Evolutionary conservation across 2,888 invertebrate genomes (phyloP).

Genomic region (Heteromurus nitidus): DNA sequence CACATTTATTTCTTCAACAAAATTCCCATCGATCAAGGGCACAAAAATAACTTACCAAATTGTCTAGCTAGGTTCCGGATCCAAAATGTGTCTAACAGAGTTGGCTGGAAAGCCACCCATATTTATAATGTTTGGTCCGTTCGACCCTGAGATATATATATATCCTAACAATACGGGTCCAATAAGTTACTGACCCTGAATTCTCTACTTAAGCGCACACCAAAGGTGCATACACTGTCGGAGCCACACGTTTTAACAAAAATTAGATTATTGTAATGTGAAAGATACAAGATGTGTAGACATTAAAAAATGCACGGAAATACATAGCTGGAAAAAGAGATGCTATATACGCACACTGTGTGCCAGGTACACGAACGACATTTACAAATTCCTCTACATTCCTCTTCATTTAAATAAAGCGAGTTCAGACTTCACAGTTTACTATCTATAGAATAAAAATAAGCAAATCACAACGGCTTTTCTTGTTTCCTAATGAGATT

Average conservation of each 20-base stretch:
- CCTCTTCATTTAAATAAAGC: slow-evolving; percentile 60
- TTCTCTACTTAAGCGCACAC: slow-evolving; percentile 13
- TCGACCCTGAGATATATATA: slow-evolving; percentile 54
- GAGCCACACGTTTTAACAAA: slow-evolving; percentile 14
- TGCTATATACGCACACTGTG: slow-evolving; percentile 44
- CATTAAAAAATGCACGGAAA: background rate
- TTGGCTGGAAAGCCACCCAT: slow-evolving; percentile 48
- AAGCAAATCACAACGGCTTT: slow-evolving; percentile 64
- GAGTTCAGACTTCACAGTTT: slow-evolving; percentile 66
- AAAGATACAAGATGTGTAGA: slow-evolving; percentile 19
- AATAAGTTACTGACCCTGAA: slow-evolving; percentile 63
- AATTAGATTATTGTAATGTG: slow-evolving; percentile 14
- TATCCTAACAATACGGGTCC: slow-evolving; percentile 32
- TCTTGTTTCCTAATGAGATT: slow-evolving; percentile 66
- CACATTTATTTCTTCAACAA: background rate
- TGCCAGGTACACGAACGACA: slow-evolving; percentile 64
- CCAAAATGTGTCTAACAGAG: slow-evolving; percentile 66
- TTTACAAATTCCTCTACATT: slow-evolving; percentile 62
- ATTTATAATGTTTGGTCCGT: slow-evolving; percentile 67
- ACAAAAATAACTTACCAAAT: slow-evolving; percentile 55
- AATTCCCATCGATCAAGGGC: slow-evolving; percentile 23
- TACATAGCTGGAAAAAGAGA: slow-evolving; percentile 23
- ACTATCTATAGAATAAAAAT: slow-evolving; percentile 66
- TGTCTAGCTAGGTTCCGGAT: slow-evolving; percentile 56
- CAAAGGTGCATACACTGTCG: slow-evolving; percentile 24